A percentile compares a stretch with the other conserved stretches of the same genome.
phyloP scores from a whole-genome alignment of 2,797 vertebrate species.

The Dromococcyx pavoninus region DNA sequence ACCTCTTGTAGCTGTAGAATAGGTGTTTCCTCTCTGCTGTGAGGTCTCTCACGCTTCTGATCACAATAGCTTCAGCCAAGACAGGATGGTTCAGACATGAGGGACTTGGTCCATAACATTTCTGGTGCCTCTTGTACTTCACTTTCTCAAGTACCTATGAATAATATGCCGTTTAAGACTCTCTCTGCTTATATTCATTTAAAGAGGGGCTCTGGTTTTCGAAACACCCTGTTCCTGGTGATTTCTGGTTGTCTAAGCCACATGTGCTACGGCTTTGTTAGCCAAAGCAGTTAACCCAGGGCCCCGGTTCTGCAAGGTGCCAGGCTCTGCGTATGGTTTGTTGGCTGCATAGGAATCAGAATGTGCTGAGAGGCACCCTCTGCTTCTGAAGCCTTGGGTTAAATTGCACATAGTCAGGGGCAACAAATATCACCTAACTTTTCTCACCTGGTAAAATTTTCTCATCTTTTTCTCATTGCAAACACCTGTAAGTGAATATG shows the following conservation, averaged over 20 bases:
- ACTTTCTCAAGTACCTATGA: background rate
- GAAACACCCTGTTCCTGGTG: background rate
- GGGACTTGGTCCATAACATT: background rate
- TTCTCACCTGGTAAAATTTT: background rate
- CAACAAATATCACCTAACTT: background rate
- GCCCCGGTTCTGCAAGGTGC: rapidly evolving
- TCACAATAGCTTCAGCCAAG: constrained; percentile 7
- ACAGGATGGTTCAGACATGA: constrained; percentile 3
- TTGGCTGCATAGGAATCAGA: background rate
- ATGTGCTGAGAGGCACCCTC: background rate
- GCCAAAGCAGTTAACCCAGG: background rate
- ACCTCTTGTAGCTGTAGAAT: constrained; percentile 12
- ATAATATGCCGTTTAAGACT: background rate
- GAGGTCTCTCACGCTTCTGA: background rate
- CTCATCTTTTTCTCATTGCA: background rate
- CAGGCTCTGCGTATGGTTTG: background rate
- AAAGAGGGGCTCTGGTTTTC: background rate
- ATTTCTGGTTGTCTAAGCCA: background rate
- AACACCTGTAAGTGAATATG: background rate
- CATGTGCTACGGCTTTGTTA: background rate
- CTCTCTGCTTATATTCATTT: background rate
- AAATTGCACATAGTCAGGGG: background rate
- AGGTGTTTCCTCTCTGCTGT: background rate
- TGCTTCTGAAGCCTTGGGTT: background rate
- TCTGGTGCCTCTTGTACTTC: background rate